Percentiles rank a stretch among this genome's conserved stretches.
Conservation (phyloP, 2,888 invertebrate species). For the Plagiodera versicolora region DNA sequence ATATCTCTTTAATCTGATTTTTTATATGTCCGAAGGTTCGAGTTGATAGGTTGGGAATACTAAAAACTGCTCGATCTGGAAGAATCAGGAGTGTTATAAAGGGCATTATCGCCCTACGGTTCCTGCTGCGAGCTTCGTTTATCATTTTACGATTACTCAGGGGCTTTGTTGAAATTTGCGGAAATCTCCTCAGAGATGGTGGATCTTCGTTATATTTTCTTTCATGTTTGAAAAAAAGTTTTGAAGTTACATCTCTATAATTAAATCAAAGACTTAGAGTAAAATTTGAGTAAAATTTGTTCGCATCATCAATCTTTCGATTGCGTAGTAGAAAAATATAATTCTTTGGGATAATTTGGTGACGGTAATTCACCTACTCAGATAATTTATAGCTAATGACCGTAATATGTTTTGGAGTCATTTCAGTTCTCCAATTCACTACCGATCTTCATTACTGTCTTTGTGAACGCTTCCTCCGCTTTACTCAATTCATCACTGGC, state of each 20-base stretch:
- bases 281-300: too few species aligned
- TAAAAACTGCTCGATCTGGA: background rate
- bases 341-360: background rate
- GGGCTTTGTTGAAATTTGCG: background rate
- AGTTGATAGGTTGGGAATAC: constrained; percentile 1
- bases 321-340: constrained; percentile 2
- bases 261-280: too few species aligned
- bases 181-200: background rate
- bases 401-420: background rate
- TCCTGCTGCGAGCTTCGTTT: background rate
- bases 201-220: too few species aligned
- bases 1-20: background rate
- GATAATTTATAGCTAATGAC: constrained; percentile 4
- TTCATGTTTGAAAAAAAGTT: too few species aligned
- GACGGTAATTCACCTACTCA: background rate
- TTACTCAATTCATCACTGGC: constrained; percentile 22
- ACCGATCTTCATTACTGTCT: constrained; percentile 2
- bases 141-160: constrained; percentile 9
- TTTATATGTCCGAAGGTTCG: background rate
- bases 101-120: background rate
- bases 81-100: background rate
- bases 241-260: too few species aligned
- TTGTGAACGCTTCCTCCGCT: background rate
- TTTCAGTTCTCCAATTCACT: background rate
- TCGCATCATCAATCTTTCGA: too few species aligned